Evolutionary conservation across 2,888 invertebrate genomes (phyloP).

Genomic region (Brachypalpus laphriformis): DNA sequence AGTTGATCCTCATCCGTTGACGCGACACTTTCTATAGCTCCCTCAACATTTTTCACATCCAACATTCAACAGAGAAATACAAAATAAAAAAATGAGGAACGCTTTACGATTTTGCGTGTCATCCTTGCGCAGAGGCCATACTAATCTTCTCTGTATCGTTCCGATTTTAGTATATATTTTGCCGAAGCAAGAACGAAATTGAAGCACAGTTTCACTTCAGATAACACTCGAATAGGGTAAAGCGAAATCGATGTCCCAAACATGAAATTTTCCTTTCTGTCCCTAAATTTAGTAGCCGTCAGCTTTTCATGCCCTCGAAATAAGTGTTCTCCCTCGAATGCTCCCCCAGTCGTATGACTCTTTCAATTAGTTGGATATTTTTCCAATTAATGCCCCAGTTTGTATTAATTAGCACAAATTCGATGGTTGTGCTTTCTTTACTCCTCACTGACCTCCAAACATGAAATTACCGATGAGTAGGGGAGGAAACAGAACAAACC

Average conservation of each 20-base stretch:
- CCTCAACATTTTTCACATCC: no score
- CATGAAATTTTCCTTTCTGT: neutral
- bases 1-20: no score
- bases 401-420: constrained; percentile 58
- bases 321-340: constrained; percentile 17
- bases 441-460: neutral
- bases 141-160: constrained; percentile 97
- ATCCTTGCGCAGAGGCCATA: constrained; percentile 96
- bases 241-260: neutral
- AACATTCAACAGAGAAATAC: no score
- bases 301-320: constrained; percentile 36
- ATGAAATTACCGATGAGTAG: constrained; percentile 45
- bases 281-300: neutral
- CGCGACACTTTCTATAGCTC: no score
- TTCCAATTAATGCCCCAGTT: constrained; percentile 61
- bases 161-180: constrained; percentile 94
- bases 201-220: no score
- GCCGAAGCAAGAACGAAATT: constrained; percentile 91
- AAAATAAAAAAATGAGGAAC: constrained; percentile 83
- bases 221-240: no score
- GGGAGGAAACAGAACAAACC: neutral
- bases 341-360: constrained; percentile 18
- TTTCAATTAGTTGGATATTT: constrained; percentile 70
- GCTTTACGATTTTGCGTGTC: constrained; percentile 97
- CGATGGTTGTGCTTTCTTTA: constrained; percentile 7